A percentile compares a stretch with the other conserved stretches of the same genome.
phyloP scores from a whole-genome alignment of 2,888 invertebrate genomes.

The Cantharis rustica region DNA sequence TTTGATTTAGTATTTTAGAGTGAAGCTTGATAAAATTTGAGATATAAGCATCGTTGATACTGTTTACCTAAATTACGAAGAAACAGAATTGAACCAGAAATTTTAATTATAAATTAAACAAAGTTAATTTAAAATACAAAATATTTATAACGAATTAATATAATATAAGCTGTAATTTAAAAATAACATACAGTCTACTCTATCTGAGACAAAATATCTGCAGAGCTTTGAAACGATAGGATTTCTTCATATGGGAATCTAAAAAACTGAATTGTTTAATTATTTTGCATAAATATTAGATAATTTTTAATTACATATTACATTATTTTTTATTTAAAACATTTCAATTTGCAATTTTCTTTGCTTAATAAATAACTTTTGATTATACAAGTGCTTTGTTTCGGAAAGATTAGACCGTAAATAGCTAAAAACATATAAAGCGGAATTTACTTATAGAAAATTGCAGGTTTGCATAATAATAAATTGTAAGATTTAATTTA shows the following conservation, averaged over 20 bases:
- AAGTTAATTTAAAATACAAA: background rate
- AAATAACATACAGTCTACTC: background rate
- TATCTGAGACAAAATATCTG: too few species aligned
- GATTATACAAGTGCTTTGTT: too few species aligned
- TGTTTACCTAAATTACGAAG: background rate
- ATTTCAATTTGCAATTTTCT: too few species aligned
- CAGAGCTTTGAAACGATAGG: too few species aligned
- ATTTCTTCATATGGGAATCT: too few species aligned
- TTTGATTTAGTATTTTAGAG: background rate
- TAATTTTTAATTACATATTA: too few species aligned
- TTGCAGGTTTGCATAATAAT: background rate
- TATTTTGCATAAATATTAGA: too few species aligned
- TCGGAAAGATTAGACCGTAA: background rate
- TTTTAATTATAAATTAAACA: background rate
- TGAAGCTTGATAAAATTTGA: background rate
- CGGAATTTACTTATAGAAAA: background rate
- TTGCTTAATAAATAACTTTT: too few species aligned
- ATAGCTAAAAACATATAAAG: background rate
- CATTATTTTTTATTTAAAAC: too few species aligned
- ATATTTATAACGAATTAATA: too few species aligned
- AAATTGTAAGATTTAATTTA: background rate
- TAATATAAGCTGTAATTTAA: background rate
- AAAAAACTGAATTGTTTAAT: too few species aligned
- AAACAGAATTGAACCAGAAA: background rate
- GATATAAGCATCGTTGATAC: background rate